Evolutionary conservation across 1,140 invertebrate genomes (phyloP).

Genomic region (Pseudomyrmex concolor): DNA sequence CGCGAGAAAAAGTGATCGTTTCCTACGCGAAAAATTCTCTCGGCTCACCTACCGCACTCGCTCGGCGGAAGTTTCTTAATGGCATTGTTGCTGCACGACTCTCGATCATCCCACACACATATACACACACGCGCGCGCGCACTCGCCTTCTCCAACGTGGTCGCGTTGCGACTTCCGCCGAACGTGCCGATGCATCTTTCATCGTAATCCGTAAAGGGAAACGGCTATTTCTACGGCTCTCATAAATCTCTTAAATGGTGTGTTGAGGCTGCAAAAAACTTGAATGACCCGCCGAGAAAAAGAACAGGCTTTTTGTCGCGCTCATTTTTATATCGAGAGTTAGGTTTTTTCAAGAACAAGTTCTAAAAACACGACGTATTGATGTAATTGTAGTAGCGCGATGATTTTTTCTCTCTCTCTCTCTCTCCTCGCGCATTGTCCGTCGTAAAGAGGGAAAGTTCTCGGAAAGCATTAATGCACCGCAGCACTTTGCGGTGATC

Average conservation of each 20-base stretch:
- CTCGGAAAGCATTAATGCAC: neutral
- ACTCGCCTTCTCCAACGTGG: conserved; percentile 4
- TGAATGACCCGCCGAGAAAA: neutral
- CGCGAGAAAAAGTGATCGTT: conserved; percentile 9
- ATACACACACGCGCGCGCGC: too few relatives aligned
- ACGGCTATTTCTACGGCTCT: conserved; percentile 15
- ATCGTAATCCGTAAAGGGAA: conserved; percentile 15
- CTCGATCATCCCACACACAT: conserved; percentile 2
- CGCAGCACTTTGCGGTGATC: neutral
- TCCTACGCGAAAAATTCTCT: conserved; percentile 52
- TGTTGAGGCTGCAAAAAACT: too few relatives aligned
- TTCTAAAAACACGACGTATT: too few relatives aligned
- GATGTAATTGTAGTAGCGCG: too few relatives aligned
- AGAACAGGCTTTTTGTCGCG: neutral
- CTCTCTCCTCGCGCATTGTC: neutral
- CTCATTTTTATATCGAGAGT: too few relatives aligned
- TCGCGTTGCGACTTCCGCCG: conserved; percentile 45
- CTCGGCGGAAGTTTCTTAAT: conserved; percentile 65
- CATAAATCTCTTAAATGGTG: neutral
- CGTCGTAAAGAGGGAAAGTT: neutral
- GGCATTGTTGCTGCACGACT: conserved; percentile 37
- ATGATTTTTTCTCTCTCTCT: too few relatives aligned
- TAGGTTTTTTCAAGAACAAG: too few relatives aligned
- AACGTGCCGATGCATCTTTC: conserved; percentile 38
- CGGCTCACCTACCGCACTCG: conserved; percentile 49